These are phyloP conservation scores for Parambassis ranga DNA, from an alignment of 2,797 vertebrate species.

Conservation along the genomic window DNA sequence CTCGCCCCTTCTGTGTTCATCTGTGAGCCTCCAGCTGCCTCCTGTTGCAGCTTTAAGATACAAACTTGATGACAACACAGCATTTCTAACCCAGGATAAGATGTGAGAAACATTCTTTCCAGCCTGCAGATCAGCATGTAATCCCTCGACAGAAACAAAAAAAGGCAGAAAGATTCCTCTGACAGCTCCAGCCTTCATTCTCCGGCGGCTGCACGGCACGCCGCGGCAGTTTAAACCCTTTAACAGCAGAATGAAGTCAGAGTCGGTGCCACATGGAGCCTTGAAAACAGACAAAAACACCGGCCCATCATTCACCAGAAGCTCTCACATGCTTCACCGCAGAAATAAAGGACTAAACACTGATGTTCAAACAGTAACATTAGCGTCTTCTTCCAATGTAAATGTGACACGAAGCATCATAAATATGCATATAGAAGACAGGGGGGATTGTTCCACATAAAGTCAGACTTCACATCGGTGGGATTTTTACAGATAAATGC, in stretches of 20 bases:
- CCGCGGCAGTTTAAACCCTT: neutral
- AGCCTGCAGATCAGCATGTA: neutral
- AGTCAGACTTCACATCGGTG: slow-evolving; percentile 10
- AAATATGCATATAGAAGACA: slow-evolving; percentile 16
- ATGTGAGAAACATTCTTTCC: slow-evolving; percentile 12
- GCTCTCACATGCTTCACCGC: too few species aligned
- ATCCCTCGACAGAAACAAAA: slow-evolving; percentile 23
- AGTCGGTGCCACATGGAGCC: slow-evolving; percentile 14
- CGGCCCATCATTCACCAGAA: neutral
- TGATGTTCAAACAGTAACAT: neutral
- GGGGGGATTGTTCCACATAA: slow-evolving; percentile 23
- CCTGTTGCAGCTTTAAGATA: neutral
- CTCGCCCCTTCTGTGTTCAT: too few species aligned
- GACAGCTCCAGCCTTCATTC: slow-evolving; percentile 5
- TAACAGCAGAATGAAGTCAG: slow-evolving; percentile 4
- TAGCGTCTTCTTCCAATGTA: neutral
- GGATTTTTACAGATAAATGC: slow-evolving; percentile 37
- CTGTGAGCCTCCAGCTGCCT: too few species aligned
- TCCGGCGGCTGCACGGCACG: slow-evolving; percentile 1
- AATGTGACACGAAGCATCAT: slow-evolving; percentile 1
- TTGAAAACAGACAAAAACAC: slow-evolving; percentile 16
- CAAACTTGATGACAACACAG: neutral
- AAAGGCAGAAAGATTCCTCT: slow-evolving; percentile 9
- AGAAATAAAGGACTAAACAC: neutral
- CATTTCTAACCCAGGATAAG: slow-evolving; percentile 10